Conservation (phyloP, 2,888 invertebrate genomes). For the Tachina grossa region DNA sequence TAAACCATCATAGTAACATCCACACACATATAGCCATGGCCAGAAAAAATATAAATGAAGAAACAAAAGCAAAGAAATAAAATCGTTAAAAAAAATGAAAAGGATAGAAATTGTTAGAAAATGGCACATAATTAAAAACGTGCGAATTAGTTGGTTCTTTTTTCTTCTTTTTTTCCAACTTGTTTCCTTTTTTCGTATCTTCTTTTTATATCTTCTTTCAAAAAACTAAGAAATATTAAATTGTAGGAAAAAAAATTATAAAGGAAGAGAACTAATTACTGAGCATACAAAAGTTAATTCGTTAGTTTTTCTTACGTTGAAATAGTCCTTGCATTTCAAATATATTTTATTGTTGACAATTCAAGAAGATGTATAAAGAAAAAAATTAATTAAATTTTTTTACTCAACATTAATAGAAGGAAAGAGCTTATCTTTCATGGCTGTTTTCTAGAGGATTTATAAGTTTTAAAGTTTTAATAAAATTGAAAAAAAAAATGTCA, state of each 20-base stretch:
- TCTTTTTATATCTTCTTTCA: constrained; percentile 21
- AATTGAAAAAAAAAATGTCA: neutral
- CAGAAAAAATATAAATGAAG: constrained; percentile 51
- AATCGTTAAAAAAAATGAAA: constrained; percentile 20
- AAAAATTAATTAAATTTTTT: constrained; percentile 59
- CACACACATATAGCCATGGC: constrained; percentile 26
- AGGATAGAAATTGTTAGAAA: constrained; percentile 61
- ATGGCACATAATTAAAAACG: constrained; percentile 72
- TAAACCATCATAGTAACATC: constrained; percentile 31
- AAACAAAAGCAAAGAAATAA: constrained; percentile 46
- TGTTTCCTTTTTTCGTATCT: constrained; percentile 1
- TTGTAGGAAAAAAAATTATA: neutral
- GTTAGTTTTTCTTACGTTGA: constrained; percentile 50
- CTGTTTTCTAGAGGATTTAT: neutral
- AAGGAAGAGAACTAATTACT: constrained; percentile 68
- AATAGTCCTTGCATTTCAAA: constrained; percentile 9
- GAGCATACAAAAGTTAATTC: constrained; percentile 70
- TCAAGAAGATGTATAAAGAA: constrained; percentile 28
- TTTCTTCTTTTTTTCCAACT: neutral
- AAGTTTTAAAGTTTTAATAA: neutral
- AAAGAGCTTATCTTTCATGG: neutral
- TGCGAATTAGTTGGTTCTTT: constrained; percentile 69
- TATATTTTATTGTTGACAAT: constrained; percentile 67
- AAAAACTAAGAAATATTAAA: constrained; percentile 15
- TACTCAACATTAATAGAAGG: neutral